Base-by-base conservation (phyloP, 2,888 invertebrate species). In the Brachycybe producta region DNA sequence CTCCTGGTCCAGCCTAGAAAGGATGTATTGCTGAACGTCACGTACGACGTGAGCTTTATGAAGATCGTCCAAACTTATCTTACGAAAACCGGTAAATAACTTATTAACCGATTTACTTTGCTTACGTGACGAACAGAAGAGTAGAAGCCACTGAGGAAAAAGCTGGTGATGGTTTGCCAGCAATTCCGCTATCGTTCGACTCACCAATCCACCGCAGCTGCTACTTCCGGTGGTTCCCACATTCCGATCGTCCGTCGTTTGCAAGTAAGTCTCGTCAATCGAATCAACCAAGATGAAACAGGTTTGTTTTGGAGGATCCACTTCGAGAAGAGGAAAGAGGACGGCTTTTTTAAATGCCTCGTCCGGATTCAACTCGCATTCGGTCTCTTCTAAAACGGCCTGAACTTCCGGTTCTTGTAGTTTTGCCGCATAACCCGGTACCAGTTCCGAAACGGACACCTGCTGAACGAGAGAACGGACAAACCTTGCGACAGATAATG, bases 11-110 rank as follows among this genome's bases (percentile, higher is more conserved):
- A 95, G 70, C 1, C 94, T 72, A 2, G 84, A 83, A 11, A 94
- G 75, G 52, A 95, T 94, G 63, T 94, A 95, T 61, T 92, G 82
- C 66, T 95, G 94, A 0, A 94, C 90, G 65, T 95, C 95, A 4
- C 90, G 79, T 0, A 94, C 85, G 4, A 95, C 92, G 58, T 71
- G 67, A 1, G 67, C 62, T 84, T 86, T 69, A 21, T 90, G 75
- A 54, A 94, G 67, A 70, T 95, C 94, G 62, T 95, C 95, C 58
- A 95, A 67, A 1, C 84, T 82, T 57, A 95, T 79, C 69, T 92
- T 94, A 21, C 92, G 76, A 68, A 92, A 94, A 4, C 92, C 71
- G 52, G 73, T 67, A 59, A 73, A 73, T 79, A 56, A 83, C 78
- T 83, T 79, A 51, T 70, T 62, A 80, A 84, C 60, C 8, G 80